Conservation (phyloP, 2,888 invertebrate species). For the Mamestra brassicae region DNA sequence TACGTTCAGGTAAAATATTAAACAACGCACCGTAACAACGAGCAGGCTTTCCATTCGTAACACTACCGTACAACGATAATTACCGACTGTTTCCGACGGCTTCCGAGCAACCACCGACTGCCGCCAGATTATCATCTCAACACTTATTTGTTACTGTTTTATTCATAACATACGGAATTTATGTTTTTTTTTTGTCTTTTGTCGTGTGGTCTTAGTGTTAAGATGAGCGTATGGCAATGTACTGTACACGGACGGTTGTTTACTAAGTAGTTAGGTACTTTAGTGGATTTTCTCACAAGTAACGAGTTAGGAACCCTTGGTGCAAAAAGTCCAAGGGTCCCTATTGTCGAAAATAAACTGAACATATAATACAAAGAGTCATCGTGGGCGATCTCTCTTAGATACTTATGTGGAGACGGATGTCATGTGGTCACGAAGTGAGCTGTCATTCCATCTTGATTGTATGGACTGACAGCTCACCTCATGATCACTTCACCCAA, state of each 20-base stretch:
- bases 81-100: constrained; percentile 17
- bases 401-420: too few relatives aligned
- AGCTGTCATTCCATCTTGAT: too few relatives aligned
- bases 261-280: background rate
- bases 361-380: too few relatives aligned
- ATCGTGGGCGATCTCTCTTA: too few relatives aligned
- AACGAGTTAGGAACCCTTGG: too few relatives aligned
- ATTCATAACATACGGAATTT: constrained; percentile 67
- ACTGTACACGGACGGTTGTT: too few relatives aligned
- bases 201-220: constrained; percentile 26
- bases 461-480: too few relatives aligned
- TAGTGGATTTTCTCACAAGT: too few relatives aligned
- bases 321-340: too few relatives aligned
- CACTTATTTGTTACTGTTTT: constrained; percentile 60
- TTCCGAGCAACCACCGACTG: constrained; percentile 25
- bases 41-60: constrained; percentile 41
- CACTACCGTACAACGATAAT: constrained; percentile 15
- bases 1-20: background rate
- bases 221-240: background rate
- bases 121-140: constrained; percentile 51
- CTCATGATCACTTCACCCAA: too few relatives aligned
- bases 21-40: constrained; percentile 36
- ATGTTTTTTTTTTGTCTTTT: constrained; percentile 43
- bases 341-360: too few relatives aligned
- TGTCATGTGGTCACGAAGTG: too few relatives aligned